Evolutionary conservation across 2,888 invertebrate species (phyloP), one percentile per base, ranked within the genome.

Genomic region (Dendrolimus pini): DNA sequence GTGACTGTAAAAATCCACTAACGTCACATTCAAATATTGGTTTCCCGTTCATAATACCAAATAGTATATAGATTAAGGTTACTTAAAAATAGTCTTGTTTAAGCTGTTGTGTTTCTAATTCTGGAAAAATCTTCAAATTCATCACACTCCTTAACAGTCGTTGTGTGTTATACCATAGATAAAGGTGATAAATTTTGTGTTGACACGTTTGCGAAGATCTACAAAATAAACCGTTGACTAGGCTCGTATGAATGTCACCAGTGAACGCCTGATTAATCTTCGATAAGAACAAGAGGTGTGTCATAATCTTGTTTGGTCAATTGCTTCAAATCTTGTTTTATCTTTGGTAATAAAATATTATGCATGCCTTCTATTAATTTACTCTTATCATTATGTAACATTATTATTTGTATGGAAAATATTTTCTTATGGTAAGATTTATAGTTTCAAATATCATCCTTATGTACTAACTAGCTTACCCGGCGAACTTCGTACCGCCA

Each of bases 211-310:
- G 47, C 3, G 2, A 47, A 47, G 7, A 47, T 12, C 0, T 47
- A 47, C 12, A 47, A 9, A 47, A 47, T 47, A 12, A 9, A 9
- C 9, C 47, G 47, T 47, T 47, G 47, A 47, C 47, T 30, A 12
- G 47, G 47, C 47, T 30, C 30, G 6, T 6, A 18, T 18, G 47
- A 7, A 10, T 47, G 30, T 30, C 47, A 10, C 47, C 9, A 47
- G 47, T 47, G 47, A 66, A 61, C 56, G 60, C 54, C 56, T 63
- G 62, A 68, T 68, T 66, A 67, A 67, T 66, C 59, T 56, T 56
- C 65, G 70, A 69, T 74, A 71, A 70, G 58, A 56, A 54, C 63
- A 59, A 67, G 63, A 67, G 70, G 73, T 66, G 69, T 70, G 72
- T 65, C 68, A 12, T 54, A 52, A 57, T 60, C 60, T 55, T 56